Evolutionary conservation across 1,140 invertebrate genomes (phyloP), one percentile per base, ranked within the genome.

Genomic region (Eurosta solidaginis): DNA sequence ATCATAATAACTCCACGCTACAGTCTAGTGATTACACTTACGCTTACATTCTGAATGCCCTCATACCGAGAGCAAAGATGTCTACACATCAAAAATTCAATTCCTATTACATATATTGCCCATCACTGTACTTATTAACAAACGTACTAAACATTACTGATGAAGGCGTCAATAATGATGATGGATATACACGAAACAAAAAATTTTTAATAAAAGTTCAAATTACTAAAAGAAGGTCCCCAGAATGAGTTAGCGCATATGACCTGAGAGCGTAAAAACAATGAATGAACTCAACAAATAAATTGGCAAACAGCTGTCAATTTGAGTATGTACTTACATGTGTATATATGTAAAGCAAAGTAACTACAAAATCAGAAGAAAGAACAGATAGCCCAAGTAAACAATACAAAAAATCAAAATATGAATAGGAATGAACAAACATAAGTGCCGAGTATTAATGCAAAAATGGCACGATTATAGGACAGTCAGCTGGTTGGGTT

Each of bases 241-340:
- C 33, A 68, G 59, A 33, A 68, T 68, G 20, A 29, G 22, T 10
- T 22, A 25, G 29, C 27, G 54, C 52, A 29, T 20, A n/a, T n/a
- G 36, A 68, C 14, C 59, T 68, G 59, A 68, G 40, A 40, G 10
- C 7, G 59, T 68, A 40, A 68, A 40, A 68, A 68, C 59, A 68
- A 36, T 68, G 59, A 68, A 68, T 68, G 59, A 68, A 68, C 59
- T 68, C 59, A 33, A n/a, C 59, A 33, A 27, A 68, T 68, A 68
- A 68, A 68, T 68, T 68, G 59, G 59, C 59, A 36, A 68, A 68
- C 59, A 68, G 59, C 59, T 68, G 59, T 68, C 33, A 68, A 40
- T n/a, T n/a, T n/a, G n/a, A n/a, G n/a, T n/a, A n/a, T n/a, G n/a
- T n/a, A n/a, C n/a, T n/a, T n/a, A n/a, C n/a, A n/a, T n/a, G n/a